These are phyloP conservation scores for Erpornis zantholeuca DNA, from an alignment of 2,113 vertebrate genomes.

Conservation along the genomic window DNA sequence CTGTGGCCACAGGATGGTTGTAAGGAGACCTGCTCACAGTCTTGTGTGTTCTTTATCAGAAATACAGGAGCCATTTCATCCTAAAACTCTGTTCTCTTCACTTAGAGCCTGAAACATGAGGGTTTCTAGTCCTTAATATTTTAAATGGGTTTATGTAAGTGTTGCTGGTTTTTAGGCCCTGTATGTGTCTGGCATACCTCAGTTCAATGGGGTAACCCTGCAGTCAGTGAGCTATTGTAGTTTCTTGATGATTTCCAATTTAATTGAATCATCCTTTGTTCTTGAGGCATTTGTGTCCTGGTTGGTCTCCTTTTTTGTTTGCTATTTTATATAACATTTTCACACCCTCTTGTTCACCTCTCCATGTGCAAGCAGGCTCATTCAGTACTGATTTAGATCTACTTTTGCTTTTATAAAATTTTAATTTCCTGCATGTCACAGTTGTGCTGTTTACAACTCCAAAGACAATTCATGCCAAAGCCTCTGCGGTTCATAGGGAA, in stretches of 20 bases:
- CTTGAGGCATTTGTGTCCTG: not conserved
- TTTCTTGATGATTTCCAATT: not conserved
- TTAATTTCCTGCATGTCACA: conserved; percentile 35
- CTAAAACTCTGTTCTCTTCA: not conserved
- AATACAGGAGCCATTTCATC: not conserved
- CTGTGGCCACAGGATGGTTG: not conserved
- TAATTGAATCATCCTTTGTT: not conserved
- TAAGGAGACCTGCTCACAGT: not conserved
- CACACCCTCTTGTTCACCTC: not conserved
- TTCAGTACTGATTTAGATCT: conserved; percentile 29
- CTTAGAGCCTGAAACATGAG: not conserved
- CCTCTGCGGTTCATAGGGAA: not conserved
- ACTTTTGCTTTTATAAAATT: conserved; percentile 39
- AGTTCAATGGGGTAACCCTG: not conserved
- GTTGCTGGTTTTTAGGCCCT: not conserved
- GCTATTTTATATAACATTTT: not conserved
- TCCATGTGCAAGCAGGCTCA: not conserved
- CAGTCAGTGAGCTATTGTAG: not conserved
- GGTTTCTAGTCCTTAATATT: not conserved
- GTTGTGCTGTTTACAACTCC: conserved; percentile 39
- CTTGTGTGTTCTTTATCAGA: not conserved
- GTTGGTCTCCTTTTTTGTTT: not conserved
- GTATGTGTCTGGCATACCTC: not conserved
- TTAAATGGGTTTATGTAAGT: not conserved
- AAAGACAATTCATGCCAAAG: conserved; percentile 40